Percentiles rank a stretch among this genome's conserved stretches.
phyloP scores from a whole-genome alignment of 2,113 vertebrate species.

The Aleadryas rufinucha region DNA sequence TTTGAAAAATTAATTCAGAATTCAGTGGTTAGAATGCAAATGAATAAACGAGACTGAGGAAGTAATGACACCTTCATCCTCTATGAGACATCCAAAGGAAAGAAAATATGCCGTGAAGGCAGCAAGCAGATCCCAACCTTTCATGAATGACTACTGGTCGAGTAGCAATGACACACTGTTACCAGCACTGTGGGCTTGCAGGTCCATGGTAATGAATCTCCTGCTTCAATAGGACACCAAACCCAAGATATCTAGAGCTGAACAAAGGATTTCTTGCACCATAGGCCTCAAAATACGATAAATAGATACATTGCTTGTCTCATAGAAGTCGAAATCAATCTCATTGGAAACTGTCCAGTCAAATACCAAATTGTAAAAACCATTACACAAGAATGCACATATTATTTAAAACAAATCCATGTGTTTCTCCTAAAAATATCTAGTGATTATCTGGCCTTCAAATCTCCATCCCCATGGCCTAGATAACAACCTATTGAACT shows the following conservation, averaged over 20 bases:
- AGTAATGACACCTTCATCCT: background rate
- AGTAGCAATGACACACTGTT: rapidly evolving
- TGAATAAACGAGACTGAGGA: background rate
- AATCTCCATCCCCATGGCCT: rapidly evolving
- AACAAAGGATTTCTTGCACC: background rate
- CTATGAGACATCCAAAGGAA: background rate
- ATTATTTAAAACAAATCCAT: background rate
- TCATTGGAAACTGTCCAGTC: background rate
- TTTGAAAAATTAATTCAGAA: background rate
- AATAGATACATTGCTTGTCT: background rate
- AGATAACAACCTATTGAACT: background rate
- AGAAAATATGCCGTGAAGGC: background rate
- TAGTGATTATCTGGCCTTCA: background rate
- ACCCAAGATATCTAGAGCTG: background rate
- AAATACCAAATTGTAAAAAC: background rate
- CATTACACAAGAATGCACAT: background rate
- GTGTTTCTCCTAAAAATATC: background rate
- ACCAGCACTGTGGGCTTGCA: background rate
- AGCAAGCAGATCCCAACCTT: background rate
- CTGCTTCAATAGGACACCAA: background rate
- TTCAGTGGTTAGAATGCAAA: background rate
- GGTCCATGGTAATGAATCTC: rapidly evolving
- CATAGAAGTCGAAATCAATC: background rate
- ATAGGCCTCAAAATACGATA: background rate
- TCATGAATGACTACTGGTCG: background rate